Base-by-base conservation (phyloP, 1,140 invertebrate species). In the Leptopilina clavipes region DNA sequence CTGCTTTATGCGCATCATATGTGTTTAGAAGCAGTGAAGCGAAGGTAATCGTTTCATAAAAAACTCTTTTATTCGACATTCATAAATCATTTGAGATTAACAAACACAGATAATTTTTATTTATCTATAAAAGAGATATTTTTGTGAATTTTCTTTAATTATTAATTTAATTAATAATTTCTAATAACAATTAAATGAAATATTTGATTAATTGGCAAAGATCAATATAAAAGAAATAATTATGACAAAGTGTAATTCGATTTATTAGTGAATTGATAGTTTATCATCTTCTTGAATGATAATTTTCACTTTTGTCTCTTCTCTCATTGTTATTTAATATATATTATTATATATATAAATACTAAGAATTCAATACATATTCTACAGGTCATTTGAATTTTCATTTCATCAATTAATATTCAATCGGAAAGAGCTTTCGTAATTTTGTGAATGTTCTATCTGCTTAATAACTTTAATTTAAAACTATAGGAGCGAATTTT, bases 51-150 rank as follows among this genome's bases (percentile, higher is more conserved):
- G 19, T 25, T 31, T 31, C 59, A 65, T 65, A 14, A 14, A 65
- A 65, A n/a, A 31, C 0, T 65, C 14, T 31, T 17, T 52, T 40
- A 40, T 31, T 65, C 10, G 59, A 37, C 22, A 31, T 22, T 25
- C 25, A 65, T 65, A 65, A 65, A 65, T 65, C 59, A 65, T 65
- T 65, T 5, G 22, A 25, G 59, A 65, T 31, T 65, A n/a, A 9
- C 22, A 31, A 31, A 37, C 3, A n/a, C 25, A 25, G 59, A 37
- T 65, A 65, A 7, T 37, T 1, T 31, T 7, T 31, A 25, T 25
- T 1, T 31, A 31, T 22, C 18, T 12, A 65, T 7, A 1, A n/a
- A n/a, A 37, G 7, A 31, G 12, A 19, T 12, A 59, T 12, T 59
- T 65, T 31, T 31, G 12, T n/a, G 25, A 31, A 65, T 31, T 31